Evolutionary conservation across 2,797 vertebrate genomes (phyloP), one percentile per base, ranked within the genome.

Genomic region (Chromis chromis): DNA sequence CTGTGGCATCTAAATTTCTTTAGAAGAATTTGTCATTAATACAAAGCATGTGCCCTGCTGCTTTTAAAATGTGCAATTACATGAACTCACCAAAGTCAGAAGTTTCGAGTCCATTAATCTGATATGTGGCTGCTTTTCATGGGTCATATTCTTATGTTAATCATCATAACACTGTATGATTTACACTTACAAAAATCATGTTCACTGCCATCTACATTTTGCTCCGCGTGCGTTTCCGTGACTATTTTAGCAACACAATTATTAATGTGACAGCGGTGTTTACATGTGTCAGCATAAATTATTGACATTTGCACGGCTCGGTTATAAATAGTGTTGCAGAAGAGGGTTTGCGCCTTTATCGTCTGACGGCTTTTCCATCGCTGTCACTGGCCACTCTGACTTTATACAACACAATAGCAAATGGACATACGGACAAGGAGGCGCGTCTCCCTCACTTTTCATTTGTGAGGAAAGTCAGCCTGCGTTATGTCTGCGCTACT

Each of bases 281-380:
- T 91, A 91, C 85, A 90, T 21, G 56, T 91, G 90, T 89, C 86
- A 90, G 89, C 85, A 91, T 91, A 91, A 93, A 93, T 93, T 88
- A 92, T 87, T 92, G 86, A 92, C 89, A 91, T 93, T 86, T 89
- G 79, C 77, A 74, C 42, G 17, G 22, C 79, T 54, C 65, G 21
- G 84, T 87, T 90, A 91, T 91, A 92, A 92, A 94, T 94, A 92
- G 88, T 46, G 55, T 70, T 56, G 62, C 6, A 21, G 63, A 60
- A 79, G 75, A 78, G 75, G 76, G 76, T 68, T 56, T 66, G 70
- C 74, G 71, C 73, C 85, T 83, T 87, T 78, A 77, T 82, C 64
- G 70, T 65, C 53, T 80, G 84, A 89, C 80, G 88, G 85, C 70
- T 61, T 76, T 83, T 90, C 76, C 62, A 79, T 84, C 21, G 54